Evolutionary conservation across 2,888 invertebrate genomes (phyloP).

Genomic region (Camponotus fellah): DNA sequence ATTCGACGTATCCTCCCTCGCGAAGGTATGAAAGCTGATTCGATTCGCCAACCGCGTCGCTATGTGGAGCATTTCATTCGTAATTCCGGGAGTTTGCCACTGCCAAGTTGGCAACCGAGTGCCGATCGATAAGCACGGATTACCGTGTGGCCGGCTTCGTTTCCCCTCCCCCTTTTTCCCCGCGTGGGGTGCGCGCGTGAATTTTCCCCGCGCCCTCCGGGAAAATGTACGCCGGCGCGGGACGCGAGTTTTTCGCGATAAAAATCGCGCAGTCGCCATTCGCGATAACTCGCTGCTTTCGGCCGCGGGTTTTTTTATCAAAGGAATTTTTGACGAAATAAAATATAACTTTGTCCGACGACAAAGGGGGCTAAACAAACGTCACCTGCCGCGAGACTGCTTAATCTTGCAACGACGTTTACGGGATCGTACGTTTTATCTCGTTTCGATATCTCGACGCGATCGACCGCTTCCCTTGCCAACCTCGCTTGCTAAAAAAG

Average conservation of each 20-base stretch:
- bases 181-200: constrained; percentile 6
- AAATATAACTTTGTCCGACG: constrained; percentile 21
- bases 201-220: constrained; percentile 46
- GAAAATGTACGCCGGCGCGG: constrained; percentile 21
- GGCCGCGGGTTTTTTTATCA: background rate
- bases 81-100: constrained; percentile 74
- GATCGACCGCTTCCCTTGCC: constrained; percentile 48
- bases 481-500: background rate
- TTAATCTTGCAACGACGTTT: constrained; percentile 50
- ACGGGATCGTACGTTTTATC: constrained; percentile 22
- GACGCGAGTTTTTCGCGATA: constrained; percentile 6
- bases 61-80: constrained; percentile 75
- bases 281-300: background rate
- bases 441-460: constrained; percentile 17
- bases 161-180: background rate
- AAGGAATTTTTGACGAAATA: constrained; percentile 3
- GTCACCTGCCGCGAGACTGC: constrained; percentile 4
- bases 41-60: constrained; percentile 65
- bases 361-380: background rate
- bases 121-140: constrained; percentile 77
- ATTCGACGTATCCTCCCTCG: constrained; percentile 54
- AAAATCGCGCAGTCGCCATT: constrained; percentile 21
- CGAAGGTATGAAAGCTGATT: constrained; percentile 67
- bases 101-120: constrained; percentile 78
- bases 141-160: constrained; percentile 69